Conservation (phyloP, 2,797 vertebrate genomes). For the Pipistrellus pygmaeus region DNA sequence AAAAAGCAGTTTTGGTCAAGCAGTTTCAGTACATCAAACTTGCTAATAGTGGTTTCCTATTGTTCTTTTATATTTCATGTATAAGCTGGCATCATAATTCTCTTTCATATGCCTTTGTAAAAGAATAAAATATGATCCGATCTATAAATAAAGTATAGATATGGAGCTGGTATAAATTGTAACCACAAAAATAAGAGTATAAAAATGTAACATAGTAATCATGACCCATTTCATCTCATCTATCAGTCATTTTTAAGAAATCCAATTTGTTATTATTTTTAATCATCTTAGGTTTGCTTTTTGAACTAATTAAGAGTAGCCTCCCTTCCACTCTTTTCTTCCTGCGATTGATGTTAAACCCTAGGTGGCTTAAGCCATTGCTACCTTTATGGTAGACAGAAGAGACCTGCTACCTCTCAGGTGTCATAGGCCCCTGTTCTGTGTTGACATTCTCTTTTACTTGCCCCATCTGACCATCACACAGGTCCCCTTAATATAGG, state of each 20-base stretch:
- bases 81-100: not conserved
- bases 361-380: not conserved
- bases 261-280: not conserved
- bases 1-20: not conserved
- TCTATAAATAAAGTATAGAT: not conserved
- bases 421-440: not conserved
- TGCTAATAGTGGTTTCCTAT: not conserved
- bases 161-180: not conserved
- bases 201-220: not conserved
- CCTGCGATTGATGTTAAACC: not conserved
- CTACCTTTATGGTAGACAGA: not conserved
- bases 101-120: not conserved
- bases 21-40: not conserved
- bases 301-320: not conserved
- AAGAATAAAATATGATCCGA: not conserved
- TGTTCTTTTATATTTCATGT: not conserved
- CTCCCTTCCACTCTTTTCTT: not conserved
- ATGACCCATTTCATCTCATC: not conserved
- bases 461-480: not conserved
- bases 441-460: not conserved
- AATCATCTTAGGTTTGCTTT: not conserved
- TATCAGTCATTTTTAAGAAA: not conserved
- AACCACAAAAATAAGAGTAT: not conserved
- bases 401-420: not conserved
- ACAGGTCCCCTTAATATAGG: not conserved